Base-by-base conservation (phyloP, 2,888 invertebrate genomes). In the Calameuta filiformis region DNA sequence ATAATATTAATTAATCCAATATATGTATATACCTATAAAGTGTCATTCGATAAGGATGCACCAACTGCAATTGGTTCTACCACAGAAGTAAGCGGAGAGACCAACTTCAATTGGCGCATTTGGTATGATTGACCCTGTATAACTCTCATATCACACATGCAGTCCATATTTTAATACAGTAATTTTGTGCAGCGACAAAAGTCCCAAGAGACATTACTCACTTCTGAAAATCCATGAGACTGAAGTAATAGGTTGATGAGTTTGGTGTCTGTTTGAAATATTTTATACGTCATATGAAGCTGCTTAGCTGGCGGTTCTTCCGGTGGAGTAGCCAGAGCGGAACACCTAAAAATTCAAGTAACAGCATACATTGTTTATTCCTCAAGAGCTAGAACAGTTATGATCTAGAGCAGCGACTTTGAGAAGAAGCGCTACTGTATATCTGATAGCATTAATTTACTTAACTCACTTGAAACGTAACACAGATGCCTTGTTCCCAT, bases 211-310 rank as follows among this genome's bases (percentile, higher is more conserved):
- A 56, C 56, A 56, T 69, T 40, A 88, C 91, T 88, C 31, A 95
- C 94, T 92, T 97, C 97, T 75, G 92, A 92, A 34, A 97, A 92
- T 0, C 97, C 97, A 89, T 97, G 97, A 12, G 96, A 95, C 87
- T 95, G 94, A 30, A 97, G 93, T 76, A 97, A 91, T 83, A 96
- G 95, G 81, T 95, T 94, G 75, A 97, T 92, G 69, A 97, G 93
- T 90, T 95, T 96, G 0, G 97, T 96, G 91, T 97, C 97, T 11
- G 96, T 96, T 91, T 97, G 96, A 81, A 95, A 94, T 81, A 95
- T 94, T 91, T 96, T 97, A 91, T 96, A 97, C 1, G 95, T 95
- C 88, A 96, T 95, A 88, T 95, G 95, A 37, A 97, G 92, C 78
- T 88, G 89, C 75, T 89, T 91, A 0, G 91, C 91, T n/a, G 91